A percentile compares a stretch with the other conserved stretches of the same genome.
Conservation (phyloP, 2,113 vertebrate species). For the Melozone crissalis region DNA sequence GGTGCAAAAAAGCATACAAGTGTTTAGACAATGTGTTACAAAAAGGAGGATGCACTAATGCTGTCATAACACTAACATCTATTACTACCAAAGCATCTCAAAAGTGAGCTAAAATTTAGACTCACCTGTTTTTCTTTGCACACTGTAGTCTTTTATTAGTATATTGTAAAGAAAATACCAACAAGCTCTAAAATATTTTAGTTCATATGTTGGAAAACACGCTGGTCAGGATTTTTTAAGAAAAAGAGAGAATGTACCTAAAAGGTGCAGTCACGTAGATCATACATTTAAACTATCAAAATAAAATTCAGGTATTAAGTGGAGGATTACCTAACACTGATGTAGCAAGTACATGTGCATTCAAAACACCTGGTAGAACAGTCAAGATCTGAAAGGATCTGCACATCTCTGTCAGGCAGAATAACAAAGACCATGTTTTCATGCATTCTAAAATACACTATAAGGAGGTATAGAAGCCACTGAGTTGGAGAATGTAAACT, state of each 20-base stretch:
- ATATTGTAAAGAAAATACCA: neutral
- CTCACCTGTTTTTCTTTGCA: neutral
- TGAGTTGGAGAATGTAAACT: neutral
- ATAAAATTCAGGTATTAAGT: neutral
- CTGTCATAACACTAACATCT: neutral
- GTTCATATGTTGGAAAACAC: neutral
- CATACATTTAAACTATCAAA: neutral
- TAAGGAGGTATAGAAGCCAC: neutral
- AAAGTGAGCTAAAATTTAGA: neutral
- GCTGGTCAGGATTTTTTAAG: neutral
- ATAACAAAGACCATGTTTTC: neutral
- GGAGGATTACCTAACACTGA: neutral
- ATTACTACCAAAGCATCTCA: neutral
- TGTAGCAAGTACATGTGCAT: accelerated
- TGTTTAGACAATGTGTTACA: neutral
- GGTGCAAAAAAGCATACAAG: neutral
- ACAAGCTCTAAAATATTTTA: neutral
- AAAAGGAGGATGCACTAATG: neutral
- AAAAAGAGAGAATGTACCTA: neutral
- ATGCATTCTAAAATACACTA: neutral
- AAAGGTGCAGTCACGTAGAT: neutral
- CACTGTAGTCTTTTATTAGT: accelerated
- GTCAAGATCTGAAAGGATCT: neutral
- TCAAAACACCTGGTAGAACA: neutral
- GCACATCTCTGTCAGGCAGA: neutral